phyloP scores from a whole-genome alignment of 1,140 invertebrate species.

The Drosophila azteca region DNA sequence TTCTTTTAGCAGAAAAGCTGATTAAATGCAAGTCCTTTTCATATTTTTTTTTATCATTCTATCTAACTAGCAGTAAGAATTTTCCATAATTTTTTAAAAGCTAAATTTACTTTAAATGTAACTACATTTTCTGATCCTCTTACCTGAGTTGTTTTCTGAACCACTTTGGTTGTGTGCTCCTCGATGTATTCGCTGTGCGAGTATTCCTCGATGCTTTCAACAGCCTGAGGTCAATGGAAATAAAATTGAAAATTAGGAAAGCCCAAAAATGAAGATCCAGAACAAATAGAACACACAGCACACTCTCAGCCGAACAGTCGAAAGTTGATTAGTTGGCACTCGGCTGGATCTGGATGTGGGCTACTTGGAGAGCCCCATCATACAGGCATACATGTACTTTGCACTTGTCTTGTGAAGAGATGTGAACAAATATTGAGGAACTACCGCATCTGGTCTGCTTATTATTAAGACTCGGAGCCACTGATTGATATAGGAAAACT shows the following conservation, averaged over 20 bases:
- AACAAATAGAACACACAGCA: constrained; percentile 25
- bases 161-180: constrained; percentile 76
- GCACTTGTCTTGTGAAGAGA: constrained; percentile 68
- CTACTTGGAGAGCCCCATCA: constrained; percentile 15
- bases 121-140: constrained; percentile 15
- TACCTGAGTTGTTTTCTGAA: constrained; percentile 76
- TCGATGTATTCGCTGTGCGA: constrained; percentile 77
- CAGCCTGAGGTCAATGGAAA: constrained; percentile 79
- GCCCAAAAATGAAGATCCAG: constrained; percentile 18
- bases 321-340: constrained; percentile 40
- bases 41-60: no score
- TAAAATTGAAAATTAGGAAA: constrained; percentile 57
- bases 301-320: constrained; percentile 5
- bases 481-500: constrained; percentile 63
- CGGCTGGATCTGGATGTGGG: constrained; percentile 22
- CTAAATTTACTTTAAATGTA: neutral
- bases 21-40: no score
- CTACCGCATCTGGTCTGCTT: constrained; percentile 54
- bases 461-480: constrained; percentile 62
- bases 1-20: no score
- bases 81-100: neutral
- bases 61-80: neutral
- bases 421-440: constrained; percentile 45
- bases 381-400: constrained; percentile 46
- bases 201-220: constrained; percentile 82